Evolutionary conservation across 1,140 invertebrate species (phyloP), one percentile per base, ranked within the genome.

Genomic region (Drosophila simulans): DNA sequence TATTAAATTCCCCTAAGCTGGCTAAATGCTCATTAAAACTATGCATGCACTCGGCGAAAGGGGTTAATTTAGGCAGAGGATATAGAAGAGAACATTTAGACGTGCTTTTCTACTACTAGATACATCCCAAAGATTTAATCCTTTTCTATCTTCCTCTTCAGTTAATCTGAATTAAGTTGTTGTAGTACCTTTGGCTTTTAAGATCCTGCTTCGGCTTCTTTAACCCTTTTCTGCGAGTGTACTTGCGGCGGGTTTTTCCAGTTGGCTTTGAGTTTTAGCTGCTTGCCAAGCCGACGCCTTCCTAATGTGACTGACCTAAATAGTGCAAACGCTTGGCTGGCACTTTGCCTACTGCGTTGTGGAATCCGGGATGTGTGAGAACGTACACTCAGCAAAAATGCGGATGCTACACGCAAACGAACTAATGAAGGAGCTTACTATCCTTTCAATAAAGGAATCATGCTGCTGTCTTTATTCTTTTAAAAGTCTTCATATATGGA

Each of bases 231-330:
- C n/a, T 52, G 49, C 35, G 31, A 52, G 60, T 63, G 60, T 63
- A 60, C 20, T 43, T 37, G 13, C 1, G 22, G 17, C 17, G 37
- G 43, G 40, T 15, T 52, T 58, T 25, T 65, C 37, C 37, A 37
- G 35, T 37, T 66, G 43, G 34, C 57, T 66, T 58, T 58, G 27
- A 59, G 62, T 46, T 51, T 55, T 69, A 34, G 66, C 31, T 42
- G 58, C 57, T 76, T 77, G 63, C 75, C 83, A 88, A 63, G 49
- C 60, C 42, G 71, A 83, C 79, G 84, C 83, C 83, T 83, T 62
- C 59, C 83, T 89, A 88, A 88, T 89, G 83, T 88, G 84, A 88
- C 70, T 88, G 83, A 88, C 83, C 83, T 89, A 88, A 88, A 88
- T 88, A 88, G 83, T 88, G 84, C 46, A 74, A 69, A 54, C 62